A percentile compares a stretch with the other conserved stretches of the same genome.
Evolutionary conservation across 2,113 vertebrate genomes (phyloP).

Genomic region (Aegypius monachus): DNA sequence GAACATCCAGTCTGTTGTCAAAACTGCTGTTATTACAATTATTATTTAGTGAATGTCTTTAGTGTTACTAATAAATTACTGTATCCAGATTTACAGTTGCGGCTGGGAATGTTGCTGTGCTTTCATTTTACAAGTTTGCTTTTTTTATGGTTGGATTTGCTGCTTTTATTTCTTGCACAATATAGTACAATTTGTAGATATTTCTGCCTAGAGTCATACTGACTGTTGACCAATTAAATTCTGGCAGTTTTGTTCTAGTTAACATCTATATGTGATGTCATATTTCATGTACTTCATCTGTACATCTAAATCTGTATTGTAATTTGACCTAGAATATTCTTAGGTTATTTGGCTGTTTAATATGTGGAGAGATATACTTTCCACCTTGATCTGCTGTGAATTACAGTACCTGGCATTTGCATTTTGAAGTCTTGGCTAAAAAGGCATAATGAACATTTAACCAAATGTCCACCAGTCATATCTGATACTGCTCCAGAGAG

Average conservation of each 20-base stretch:
- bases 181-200: background rate
- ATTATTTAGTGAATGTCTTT: background rate
- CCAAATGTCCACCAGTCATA: background rate
- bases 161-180: background rate
- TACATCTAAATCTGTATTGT: background rate
- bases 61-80: background rate
- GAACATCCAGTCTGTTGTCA: background rate
- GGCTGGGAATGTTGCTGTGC: background rate
- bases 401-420: background rate
- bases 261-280: background rate
- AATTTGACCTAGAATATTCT: background rate
- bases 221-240: background rate
- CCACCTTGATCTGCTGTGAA: background rate
- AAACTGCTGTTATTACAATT: background rate
- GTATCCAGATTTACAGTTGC: background rate
- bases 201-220: background rate
- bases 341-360: background rate
- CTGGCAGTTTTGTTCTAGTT: background rate
- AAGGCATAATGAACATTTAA: background rate
- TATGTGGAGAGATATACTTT: background rate
- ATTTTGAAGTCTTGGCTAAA: constrained; percentile 12
- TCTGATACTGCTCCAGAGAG: background rate
- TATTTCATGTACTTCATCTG: background rate
- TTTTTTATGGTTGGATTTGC: background rate
- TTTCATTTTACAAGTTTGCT: background rate